phyloP scores from a whole-genome alignment of 2,888 invertebrate species.

The Griposia aprilina region DNA sequence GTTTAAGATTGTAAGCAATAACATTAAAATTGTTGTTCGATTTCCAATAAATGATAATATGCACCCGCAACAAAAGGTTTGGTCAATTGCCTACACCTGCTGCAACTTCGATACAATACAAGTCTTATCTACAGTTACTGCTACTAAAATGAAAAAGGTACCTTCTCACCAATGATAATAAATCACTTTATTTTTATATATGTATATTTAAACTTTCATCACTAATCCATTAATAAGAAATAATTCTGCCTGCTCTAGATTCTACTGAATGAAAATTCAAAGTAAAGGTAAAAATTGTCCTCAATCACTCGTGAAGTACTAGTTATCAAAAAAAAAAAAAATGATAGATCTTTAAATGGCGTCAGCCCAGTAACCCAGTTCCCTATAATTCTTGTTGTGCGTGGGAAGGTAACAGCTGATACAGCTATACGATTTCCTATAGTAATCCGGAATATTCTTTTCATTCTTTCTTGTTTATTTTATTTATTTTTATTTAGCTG shows the following conservation, averaged over 20 bases:
- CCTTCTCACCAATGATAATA: background rate
- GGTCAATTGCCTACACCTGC: background rate
- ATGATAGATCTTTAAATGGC: slow-evolving; percentile 54
- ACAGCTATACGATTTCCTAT: slow-evolving; percentile 22
- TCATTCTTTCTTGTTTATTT: too few species aligned
- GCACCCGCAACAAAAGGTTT: slow-evolving; percentile 10
- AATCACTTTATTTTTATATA: background rate
- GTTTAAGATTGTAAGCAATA: background rate
- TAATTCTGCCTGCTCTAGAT: background rate
- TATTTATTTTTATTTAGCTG: too few species aligned
- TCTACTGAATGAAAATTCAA: slow-evolving; percentile 4
- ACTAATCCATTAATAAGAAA: slow-evolving; percentile 5
- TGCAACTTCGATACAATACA: too few species aligned
- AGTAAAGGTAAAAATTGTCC: slow-evolving; percentile 13
- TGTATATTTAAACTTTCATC: background rate
- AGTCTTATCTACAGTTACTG: background rate
- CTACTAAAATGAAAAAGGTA: background rate
- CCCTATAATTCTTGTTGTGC: slow-evolving; percentile 42
- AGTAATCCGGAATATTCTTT: too few species aligned
- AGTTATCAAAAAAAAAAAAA: slow-evolving; percentile 45
- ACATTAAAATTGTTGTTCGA: background rate
- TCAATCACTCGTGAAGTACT: slow-evolving; percentile 27
- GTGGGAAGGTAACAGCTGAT: slow-evolving; percentile 55
- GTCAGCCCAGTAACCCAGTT: slow-evolving; percentile 52
- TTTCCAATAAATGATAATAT: slow-evolving; percentile 6